These are phyloP conservation scores for Trichopria drosophilae DNA, from an alignment of 2,888 invertebrate genomes.

Conservation along the genomic window DNA sequence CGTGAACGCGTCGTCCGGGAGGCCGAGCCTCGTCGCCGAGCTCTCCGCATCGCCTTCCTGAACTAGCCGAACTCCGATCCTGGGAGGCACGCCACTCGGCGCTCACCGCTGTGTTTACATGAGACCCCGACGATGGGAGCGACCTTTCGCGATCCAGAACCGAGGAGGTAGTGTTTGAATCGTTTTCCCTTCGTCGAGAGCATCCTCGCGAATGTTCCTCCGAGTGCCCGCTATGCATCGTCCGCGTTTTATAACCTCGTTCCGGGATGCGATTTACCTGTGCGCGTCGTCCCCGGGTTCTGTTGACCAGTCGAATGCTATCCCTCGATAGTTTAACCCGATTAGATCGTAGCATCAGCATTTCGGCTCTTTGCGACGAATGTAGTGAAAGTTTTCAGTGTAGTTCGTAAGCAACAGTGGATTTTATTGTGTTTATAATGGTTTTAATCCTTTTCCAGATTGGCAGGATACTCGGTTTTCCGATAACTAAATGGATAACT, in stretches of 20 bases:
- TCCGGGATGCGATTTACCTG: too few species aligned
- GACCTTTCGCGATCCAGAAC: conserved; percentile 41
- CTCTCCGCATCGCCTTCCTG: neutral
- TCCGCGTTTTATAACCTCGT: conserved; percentile 43
- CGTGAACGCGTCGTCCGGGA: neutral
- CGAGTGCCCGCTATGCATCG: conserved; percentile 3
- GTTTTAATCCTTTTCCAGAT: conserved; percentile 53
- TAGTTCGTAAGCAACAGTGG: too few species aligned
- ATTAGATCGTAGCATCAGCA: too few species aligned
- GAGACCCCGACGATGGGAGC: conserved; percentile 41
- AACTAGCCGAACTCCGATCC: conserved; percentile 7
- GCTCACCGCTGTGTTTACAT: conserved; percentile 51
- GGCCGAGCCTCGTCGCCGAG: neutral
- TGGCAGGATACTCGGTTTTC: conserved; percentile 48
- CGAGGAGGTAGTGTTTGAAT: too few species aligned
- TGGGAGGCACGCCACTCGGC: conserved; percentile 15
- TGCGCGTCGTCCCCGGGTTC: too few species aligned
- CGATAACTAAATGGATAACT: conserved; percentile 60
- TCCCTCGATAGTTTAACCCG: too few species aligned
- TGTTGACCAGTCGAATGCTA: too few species aligned
- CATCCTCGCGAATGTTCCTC: too few species aligned
- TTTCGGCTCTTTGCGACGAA: too few species aligned
- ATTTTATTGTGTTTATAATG: too few species aligned
- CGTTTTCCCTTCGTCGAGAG: too few species aligned
- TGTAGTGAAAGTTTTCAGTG: too few species aligned